Percentiles rank a stretch among this genome's conserved stretches.
phyloP scores from a whole-genome alignment of 2,888 invertebrate species.

The Odontothrips loti region DNA sequence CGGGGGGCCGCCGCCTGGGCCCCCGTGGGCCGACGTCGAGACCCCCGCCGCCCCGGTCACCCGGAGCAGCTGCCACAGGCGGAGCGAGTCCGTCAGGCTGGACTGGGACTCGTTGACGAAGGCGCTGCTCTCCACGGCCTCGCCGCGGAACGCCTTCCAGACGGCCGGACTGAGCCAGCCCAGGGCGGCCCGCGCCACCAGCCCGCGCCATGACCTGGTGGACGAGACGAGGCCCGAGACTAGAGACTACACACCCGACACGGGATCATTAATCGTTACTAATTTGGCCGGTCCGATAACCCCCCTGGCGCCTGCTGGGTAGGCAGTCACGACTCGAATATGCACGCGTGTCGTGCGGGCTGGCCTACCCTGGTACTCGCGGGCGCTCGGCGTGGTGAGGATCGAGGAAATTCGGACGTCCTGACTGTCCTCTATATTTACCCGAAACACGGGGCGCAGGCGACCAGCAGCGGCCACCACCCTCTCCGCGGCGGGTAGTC shows the following conservation, averaged over 20 bases:
- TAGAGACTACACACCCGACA: no score
- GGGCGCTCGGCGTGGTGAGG: no score
- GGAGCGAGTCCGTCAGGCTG: constrained; percentile 15
- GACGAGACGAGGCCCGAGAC: background rate
- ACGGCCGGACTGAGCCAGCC: constrained; percentile 11
- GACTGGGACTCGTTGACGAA: constrained; percentile 24
- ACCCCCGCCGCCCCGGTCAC: background rate
- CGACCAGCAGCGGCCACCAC: constrained; percentile 13
- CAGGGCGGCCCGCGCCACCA: constrained; percentile 17
- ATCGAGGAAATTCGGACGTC: no score
- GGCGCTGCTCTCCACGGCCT: constrained; percentile 21
- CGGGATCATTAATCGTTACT: no score
- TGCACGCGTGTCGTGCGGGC: no score
- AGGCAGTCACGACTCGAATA: no score
- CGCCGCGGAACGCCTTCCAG: constrained; percentile 20
- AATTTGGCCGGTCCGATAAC: no score
- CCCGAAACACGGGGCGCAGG: constrained; percentile 1
- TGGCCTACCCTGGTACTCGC: no score
- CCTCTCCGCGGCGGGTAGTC: constrained; percentile 1
- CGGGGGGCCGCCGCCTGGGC: no score
- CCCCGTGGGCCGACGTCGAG: background rate
- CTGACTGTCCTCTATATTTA: background rate
- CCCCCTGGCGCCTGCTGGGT: no score
- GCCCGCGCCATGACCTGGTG: constrained; percentile 15
- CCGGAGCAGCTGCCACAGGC: constrained; percentile 5